Base-by-base conservation (phyloP, 1,140 invertebrate species). In the Phenacoccus solenopsis region DNA sequence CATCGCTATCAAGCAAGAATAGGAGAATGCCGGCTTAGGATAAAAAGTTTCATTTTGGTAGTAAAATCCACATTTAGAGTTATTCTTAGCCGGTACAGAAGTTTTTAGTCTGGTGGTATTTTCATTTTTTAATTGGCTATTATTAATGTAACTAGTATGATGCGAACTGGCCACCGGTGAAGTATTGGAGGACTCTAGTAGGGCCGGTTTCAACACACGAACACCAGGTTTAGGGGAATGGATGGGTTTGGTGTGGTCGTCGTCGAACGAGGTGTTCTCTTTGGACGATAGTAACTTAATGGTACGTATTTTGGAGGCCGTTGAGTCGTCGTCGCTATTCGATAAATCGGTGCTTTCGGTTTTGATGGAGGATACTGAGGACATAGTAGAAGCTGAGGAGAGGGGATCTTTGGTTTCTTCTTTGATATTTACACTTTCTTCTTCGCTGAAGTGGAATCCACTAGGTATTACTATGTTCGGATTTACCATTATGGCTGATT, bases 1-100 rank as follows among this genome's bases (percentile, higher is more conserved):
- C 90, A 98, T 90, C 1, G 95, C 94, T 76, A 98, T 98, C 70
- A 98, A 83, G 81, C 96, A 98, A 30, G 93, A 96, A 77, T 98
- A 98, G 1, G 94, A 98, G 80, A 97, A 98, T 0, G 93, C 91
- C 0, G 96, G 96, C 81, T 98, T 98, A 0, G 94, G 94, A 77
- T 92, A 98, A 1, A 86, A 83, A 74, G 87, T 2, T 75, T 76
- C 70, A 67, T 75, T 68, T 56, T 77, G 75, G 69, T 75, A 80
- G 2, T 78, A 77, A 56, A 78, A 79, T 57, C 28, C 59, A 5
- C 56, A 56, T 64, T 56, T 32, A 5, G 38, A n/a, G 20, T n/a
- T 49, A 61, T 61, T 64, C n/a, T 28, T 32, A 32, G 64, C 67
- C 28, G 64, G 64, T 0, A 32, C 24, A 27, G 57, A 16, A 1